phyloP scores from a whole-genome alignment of 2,888 invertebrate genomes.

The Oscheius myriophilus region DNA sequence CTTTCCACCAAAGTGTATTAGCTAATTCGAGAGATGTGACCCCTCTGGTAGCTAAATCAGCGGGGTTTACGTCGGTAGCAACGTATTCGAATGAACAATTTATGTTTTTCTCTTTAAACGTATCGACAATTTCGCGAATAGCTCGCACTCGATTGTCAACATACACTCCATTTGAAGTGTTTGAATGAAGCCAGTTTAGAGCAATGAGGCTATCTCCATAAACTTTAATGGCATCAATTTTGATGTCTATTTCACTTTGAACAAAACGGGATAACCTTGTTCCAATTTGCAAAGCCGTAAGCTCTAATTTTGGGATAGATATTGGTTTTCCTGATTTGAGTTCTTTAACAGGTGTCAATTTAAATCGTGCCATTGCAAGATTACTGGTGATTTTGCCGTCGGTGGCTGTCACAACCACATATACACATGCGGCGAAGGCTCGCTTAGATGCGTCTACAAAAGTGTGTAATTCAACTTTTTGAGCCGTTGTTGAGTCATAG shows the following conservation, averaged over 20 bases:
- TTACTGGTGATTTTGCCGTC: neutral
- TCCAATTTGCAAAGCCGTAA: conserved; percentile 30
- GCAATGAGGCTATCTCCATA: conserved; percentile 34
- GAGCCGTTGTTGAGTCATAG: neutral
- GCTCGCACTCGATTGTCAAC: neutral
- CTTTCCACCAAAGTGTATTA: conserved; percentile 8
- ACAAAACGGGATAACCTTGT: conserved; percentile 3
- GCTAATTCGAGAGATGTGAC: neutral
- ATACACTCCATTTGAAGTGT: neutral
- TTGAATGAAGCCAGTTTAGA: conserved; percentile 29
- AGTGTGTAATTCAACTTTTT: neutral
- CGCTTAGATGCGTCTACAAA: conserved; percentile 6
- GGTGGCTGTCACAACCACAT: neutral
- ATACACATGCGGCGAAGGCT: conserved; percentile 8
- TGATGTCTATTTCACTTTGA: neutral
- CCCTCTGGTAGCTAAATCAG: conserved; percentile 61
- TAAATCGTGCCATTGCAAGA: neutral
- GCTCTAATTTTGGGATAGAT: conserved; percentile 39
- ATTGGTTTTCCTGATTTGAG: neutral
- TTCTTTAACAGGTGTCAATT: conserved; percentile 2
- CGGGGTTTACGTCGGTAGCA: conserved; percentile 57
- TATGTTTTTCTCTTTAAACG: neutral
- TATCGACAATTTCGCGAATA: neutral
- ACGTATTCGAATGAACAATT: conserved; percentile 54
- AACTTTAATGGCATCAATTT: conserved; percentile 2